Conservation (phyloP, 1,140 invertebrate species). For the Conus ventricosus region DNA sequence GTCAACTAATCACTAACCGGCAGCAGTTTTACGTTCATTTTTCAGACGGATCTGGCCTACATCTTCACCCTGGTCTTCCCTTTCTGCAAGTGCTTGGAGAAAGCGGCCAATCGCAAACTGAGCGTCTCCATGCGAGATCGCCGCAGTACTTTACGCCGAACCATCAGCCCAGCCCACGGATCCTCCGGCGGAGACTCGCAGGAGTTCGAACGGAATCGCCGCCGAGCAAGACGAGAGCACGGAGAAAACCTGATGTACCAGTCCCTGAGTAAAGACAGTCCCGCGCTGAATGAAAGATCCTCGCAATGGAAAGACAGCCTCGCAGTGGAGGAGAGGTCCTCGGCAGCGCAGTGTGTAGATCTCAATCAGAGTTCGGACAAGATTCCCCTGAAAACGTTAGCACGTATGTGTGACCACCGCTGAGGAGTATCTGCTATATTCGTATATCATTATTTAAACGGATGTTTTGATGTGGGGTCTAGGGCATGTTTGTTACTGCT, state of each 20-base stretch:
- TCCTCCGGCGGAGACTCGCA: neutral
- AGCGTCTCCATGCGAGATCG: conserved; percentile 45
- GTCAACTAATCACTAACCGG: neutral
- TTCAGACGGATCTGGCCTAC: conserved; percentile 44
- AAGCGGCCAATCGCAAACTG: conserved; percentile 35
- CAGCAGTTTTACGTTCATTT: neutral
- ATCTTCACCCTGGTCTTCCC: conserved; percentile 43
- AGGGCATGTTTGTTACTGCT: too few species aligned
- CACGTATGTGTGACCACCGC: neutral
- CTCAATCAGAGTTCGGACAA: neutral
- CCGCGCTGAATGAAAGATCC: neutral
- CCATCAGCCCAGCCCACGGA: neutral
- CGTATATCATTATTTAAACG: neutral
- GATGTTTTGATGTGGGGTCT: neutral
- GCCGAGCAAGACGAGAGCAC: neutral
- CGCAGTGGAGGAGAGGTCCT: neutral
- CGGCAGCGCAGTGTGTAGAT: neutral
- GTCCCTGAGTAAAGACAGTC: neutral
- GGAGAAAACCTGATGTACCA: neutral
- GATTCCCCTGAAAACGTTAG: neutral
- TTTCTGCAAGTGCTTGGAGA: conserved; percentile 48
- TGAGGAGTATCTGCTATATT: neutral
- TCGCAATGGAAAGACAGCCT: too few species aligned
- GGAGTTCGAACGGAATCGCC: neutral
- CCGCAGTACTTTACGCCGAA: neutral